These are phyloP conservation scores for Ethmia dodecea DNA, from an alignment of 2,888 invertebrate genomes.

Conservation along the genomic window DNA sequence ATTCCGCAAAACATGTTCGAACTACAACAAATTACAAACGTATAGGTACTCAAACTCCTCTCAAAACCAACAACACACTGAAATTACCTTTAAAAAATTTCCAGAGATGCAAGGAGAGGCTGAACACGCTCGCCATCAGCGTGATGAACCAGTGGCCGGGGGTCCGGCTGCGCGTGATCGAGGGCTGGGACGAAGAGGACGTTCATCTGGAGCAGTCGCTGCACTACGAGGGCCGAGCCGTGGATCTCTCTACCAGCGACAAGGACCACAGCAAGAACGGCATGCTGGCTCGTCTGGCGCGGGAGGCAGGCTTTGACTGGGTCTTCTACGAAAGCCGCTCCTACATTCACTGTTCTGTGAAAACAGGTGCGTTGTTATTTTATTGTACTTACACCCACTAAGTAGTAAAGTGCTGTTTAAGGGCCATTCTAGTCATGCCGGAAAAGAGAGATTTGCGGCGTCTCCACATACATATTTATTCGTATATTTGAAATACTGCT, in stretches of 20 bases:
- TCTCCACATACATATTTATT: no score
- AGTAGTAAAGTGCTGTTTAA: no score
- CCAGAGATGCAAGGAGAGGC: conserved; percentile 96
- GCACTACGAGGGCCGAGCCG: conserved; percentile 97
- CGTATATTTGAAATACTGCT: no score
- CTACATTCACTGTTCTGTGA: conserved; percentile 97
- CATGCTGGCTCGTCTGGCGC: conserved; percentile 95
- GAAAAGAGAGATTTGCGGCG: no score
- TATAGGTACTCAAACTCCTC: no score
- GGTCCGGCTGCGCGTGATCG: conserved; percentile 93
- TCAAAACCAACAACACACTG: background rate
- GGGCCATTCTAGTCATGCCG: no score
- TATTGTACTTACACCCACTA: no score
- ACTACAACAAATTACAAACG: no score
- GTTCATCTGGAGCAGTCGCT: conserved; percentile 88
- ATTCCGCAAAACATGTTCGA: no score
- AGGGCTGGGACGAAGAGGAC: conserved; percentile 96
- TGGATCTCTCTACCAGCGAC: conserved; percentile 97
- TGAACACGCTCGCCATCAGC: conserved; percentile 95
- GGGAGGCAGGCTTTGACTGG: conserved; percentile 99
- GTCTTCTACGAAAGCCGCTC: conserved; percentile 97
- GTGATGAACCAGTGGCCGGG: conserved; percentile 99
- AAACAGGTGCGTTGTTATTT: conserved; percentile 96
- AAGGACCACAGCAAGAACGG: conserved; percentile 95
- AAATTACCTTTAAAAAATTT: conserved; percentile 42